Evolutionary conservation across 2,797 vertebrate species (phyloP), one percentile per base, ranked within the genome.

Genomic region (Pipistrellus pipistrellus): DNA sequence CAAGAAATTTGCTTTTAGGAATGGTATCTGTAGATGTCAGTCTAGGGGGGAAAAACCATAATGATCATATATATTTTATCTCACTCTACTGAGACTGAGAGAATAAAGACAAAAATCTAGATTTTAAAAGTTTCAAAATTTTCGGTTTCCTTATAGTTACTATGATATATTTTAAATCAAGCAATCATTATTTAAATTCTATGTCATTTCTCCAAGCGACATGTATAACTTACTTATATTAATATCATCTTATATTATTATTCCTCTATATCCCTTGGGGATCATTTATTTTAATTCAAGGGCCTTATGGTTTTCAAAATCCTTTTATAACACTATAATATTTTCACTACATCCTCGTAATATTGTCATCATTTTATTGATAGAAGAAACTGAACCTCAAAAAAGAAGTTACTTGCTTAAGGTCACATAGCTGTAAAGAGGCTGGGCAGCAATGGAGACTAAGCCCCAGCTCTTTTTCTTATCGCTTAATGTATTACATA

Each of bases 11-110:
- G 97, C 99, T 98, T 46, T 99, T 99, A 0, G 99, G 99, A 96
- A 99, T 99, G 94, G 99, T 99, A 97, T 99, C 99, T 0, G 99
- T 99, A 96, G 99, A 99, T 15, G 99, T 99, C 95, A 99, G 98
- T 98, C 99, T 99, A 96, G 12, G 92, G 95, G 59, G 8, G 23
- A 64, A 64, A 86, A 83, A 71, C 68, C 44, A 85, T 32, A 80
- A 90, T 48, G 95, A 59, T 88, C 18, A 30, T 0, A 2, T 12
- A 90, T 44, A 55, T 32, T 93, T 14, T 68, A 20, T 4, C 25
- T 73, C 80, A 41, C 51, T 64, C 59, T 73, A 92, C n/a, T 87
- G 78, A 95, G 44, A 62, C 8, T 55, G 14, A 94, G 81, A 92
- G 53, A 81, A n/a, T 84, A 82, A 93, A 93, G 73, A 73, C 71